Percentiles rank a stretch among this genome's conserved stretches.
Evolutionary conservation across 2,113 vertebrate genomes (phyloP).

Genomic region (Percopsis transmontana): DNA sequence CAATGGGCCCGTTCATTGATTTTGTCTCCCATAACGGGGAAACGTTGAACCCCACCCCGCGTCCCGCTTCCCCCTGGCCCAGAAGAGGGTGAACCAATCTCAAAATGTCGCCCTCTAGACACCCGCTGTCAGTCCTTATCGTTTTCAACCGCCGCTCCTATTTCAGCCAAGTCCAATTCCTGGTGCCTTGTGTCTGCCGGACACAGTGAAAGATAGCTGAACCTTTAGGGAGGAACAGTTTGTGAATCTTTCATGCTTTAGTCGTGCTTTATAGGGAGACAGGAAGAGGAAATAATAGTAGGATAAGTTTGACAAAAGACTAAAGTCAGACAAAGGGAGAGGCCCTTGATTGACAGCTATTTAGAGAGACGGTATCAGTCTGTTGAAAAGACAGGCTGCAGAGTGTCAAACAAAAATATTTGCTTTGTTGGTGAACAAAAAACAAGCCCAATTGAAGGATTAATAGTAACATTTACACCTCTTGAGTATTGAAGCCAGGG

Average conservation of each 20-base stretch:
- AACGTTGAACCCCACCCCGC: slow-evolving; percentile 28
- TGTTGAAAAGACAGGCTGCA: background rate
- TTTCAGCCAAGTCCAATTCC: slow-evolving; percentile 62
- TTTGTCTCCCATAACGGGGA: slow-evolving; percentile 52
- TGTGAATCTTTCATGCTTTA: slow-evolving; percentile 32
- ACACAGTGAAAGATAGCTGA: slow-evolving; percentile 55
- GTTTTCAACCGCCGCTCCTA: slow-evolving; percentile 51
- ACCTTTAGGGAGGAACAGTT: slow-evolving; percentile 31
- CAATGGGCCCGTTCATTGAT: slow-evolving; percentile 56
- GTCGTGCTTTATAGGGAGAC: background rate
- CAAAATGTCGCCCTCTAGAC: slow-evolving; percentile 52
- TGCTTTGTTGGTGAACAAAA: background rate
- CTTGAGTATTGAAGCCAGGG: too few species aligned
- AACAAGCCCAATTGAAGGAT: background rate
- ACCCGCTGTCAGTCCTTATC: slow-evolving; percentile 62
- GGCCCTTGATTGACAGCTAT: slow-evolving; percentile 6
- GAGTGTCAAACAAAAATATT: background rate
- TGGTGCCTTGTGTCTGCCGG: slow-evolving; percentile 59
- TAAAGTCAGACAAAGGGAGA: background rate
- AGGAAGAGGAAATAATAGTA: background rate
- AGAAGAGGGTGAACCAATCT: slow-evolving; percentile 51
- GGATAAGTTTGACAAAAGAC: background rate
- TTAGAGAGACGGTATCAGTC: background rate
- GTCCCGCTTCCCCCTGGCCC: slow-evolving; percentile 24
- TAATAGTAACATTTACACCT: background rate